phyloP scores from a whole-genome alignment of 2,888 invertebrate genomes.

The Portevinia maculata region DNA sequence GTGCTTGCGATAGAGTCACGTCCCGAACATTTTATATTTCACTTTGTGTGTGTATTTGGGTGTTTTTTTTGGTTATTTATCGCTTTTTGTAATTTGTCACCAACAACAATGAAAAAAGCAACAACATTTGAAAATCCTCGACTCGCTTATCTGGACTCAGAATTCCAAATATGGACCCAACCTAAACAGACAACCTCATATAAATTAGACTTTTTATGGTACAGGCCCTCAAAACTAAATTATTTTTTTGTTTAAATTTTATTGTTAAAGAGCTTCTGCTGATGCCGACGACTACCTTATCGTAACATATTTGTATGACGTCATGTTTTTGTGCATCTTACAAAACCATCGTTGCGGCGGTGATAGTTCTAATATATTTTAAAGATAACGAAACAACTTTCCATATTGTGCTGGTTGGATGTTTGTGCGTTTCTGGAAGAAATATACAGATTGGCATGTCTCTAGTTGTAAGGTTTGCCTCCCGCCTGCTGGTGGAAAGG shows the following conservation, averaged over 20 bases:
- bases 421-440: conserved; percentile 40
- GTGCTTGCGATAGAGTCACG: conserved; percentile 59
- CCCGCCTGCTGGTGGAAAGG: conserved; percentile 2
- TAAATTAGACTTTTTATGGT: conserved; percentile 56
- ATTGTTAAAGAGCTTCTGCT: conserved; percentile 8
- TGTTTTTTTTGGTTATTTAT: conserved; percentile 52
- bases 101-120: conserved; percentile 6
- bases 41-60: conserved; percentile 22
- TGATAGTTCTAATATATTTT: conserved; percentile 61
- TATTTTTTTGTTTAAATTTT: neutral
- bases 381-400: conserved; percentile 48
- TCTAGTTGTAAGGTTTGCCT: conserved; percentile 3
- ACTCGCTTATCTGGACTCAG: conserved; percentile 40
- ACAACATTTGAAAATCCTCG: conserved; percentile 37
- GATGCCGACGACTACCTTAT: conserved; percentile 45
- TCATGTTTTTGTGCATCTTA: conserved; percentile 63
- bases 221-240: conserved; percentile 35
- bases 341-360: conserved; percentile 52
- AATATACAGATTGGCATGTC: conserved; percentile 37
- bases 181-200: conserved; percentile 46
- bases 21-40: conserved; percentile 54
- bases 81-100: conserved; percentile 66
- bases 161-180: conserved; percentile 27
- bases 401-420: conserved; percentile 27
- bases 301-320: conserved; percentile 47